phyloP scores from a whole-genome alignment of 2,797 vertebrate genomes.

The Gorsachius magnificus region DNA sequence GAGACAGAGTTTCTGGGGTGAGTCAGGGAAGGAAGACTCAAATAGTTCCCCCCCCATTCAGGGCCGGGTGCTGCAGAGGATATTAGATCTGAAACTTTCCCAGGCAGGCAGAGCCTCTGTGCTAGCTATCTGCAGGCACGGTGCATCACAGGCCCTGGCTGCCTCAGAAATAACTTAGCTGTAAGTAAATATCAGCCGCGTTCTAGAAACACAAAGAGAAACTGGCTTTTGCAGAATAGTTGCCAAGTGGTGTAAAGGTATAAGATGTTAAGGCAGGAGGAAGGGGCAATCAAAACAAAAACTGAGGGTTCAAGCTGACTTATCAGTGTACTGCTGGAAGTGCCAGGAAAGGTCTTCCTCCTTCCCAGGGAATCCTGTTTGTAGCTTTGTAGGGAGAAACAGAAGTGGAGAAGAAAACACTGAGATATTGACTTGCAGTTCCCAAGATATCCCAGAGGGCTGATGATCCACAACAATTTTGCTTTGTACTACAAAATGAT shows the following conservation, averaged over 20 bases:
- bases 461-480: background rate
- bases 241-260: background rate
- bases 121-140: background rate
- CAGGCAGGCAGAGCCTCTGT: background rate
- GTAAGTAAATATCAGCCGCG: background rate
- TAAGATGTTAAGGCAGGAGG: background rate
- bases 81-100: background rate
- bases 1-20: background rate
- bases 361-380: background rate
- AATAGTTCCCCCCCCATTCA: background rate
- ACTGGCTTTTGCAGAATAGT: background rate
- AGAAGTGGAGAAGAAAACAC: background rate
- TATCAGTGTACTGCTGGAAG: background rate
- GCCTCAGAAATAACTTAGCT: rapidly evolving
- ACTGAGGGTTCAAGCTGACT: background rate
- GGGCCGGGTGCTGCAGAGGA: background rate
- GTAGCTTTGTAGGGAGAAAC: background rate
- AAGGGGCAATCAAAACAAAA: background rate
- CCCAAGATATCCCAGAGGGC: background rate
- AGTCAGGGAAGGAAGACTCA: background rate
- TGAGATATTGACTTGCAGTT: background rate
- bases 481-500: background rate
- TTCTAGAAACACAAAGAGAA: background rate
- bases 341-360: background rate
- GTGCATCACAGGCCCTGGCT: background rate